These are phyloP conservation scores for Trichopoda pennipes DNA, from an alignment of 2,888 invertebrate genomes.

Conservation along the genomic window DNA sequence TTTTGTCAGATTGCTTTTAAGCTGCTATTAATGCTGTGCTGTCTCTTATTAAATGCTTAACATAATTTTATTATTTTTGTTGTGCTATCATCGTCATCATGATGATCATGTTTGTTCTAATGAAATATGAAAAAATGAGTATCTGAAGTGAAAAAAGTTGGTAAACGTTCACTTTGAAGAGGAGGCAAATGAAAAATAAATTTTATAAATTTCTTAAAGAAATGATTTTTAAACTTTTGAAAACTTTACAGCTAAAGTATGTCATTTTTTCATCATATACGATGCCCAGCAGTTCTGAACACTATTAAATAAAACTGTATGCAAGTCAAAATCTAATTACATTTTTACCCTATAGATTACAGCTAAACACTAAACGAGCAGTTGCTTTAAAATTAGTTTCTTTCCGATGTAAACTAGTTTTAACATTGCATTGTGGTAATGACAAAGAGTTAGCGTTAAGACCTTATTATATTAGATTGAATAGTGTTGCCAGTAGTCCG, in stretches of 20 bases:
- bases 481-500: too few species aligned
- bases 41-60: slow-evolving; percentile 51
- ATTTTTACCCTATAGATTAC: too few species aligned
- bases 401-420: too few species aligned
- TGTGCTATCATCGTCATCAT: slow-evolving; percentile 15
- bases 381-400: too few species aligned
- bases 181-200: neutral
- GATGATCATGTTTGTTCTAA: slow-evolving; percentile 1
- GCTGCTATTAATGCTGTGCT: neutral
- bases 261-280: neutral
- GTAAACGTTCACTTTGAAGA: neutral
- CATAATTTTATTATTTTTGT: slow-evolving; percentile 49
- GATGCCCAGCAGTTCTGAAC: neutral
- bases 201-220: neutral
- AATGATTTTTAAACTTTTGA: neutral
- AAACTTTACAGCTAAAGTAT: neutral
- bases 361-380: too few species aligned
- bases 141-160: slow-evolving; percentile 13
- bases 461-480: too few species aligned
- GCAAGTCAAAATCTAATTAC: too few species aligned
- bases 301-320: neutral
- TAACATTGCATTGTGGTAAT: too few species aligned
- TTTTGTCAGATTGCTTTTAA: neutral
- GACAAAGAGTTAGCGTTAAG: too few species aligned
- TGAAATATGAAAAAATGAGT: slow-evolving; percentile 21